Base-by-base conservation (phyloP, 23 tunicate species). In the Diplosoma virens region DNA sequence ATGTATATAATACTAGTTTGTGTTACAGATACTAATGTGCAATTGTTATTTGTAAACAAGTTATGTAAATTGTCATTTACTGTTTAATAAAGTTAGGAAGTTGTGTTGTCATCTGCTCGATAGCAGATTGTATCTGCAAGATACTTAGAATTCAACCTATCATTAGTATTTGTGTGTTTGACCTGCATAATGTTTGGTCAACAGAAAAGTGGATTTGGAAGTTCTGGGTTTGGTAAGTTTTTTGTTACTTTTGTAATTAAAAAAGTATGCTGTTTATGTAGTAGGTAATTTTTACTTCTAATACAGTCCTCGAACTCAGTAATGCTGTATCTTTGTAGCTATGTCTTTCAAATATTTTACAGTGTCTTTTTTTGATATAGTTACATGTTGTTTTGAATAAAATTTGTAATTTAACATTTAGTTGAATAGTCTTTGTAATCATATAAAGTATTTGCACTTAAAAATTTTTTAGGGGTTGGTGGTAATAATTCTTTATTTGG, bases 161-260 rank as follows among this genome's bases (percentile, higher is more conserved):
- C 14, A 28, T 26, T 33, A 63, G 34, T 17, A 63, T 67, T 11
- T 35, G 3, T 9, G 74, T 34, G 11, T 45, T 45, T 9, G 52
- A 67, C 70, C 4, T 25, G 17, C 35, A 67, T 17, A 1, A 87
- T 87, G 93, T 87, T 80, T 66, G 56, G 58, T 16, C 82, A 77
- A 50, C 85, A 86, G 26, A 87, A 87, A 48, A 71, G 81, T 24
- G 85, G 93, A 31, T 87, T 87, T 73, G 93, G 93, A 32, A 71
- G 58, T 35, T 65, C 85, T 25, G 67, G 80, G 0, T 78, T 78
- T 78, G 93, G 93, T 86, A 55, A 71, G 81, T 9, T 7, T 41
- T 41, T 14, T 41, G 9, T 41, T 14, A 41, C 9, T 9, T 41
- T 41, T n/a, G n/a, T n/a, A n/a, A n/a, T n/a, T n/a, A n/a, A n/a